Evolutionary conservation across 2,113 vertebrate species (phyloP), one percentile per base, ranked within the genome.

Genomic region (Coregonus clupeaformis): DNA sequence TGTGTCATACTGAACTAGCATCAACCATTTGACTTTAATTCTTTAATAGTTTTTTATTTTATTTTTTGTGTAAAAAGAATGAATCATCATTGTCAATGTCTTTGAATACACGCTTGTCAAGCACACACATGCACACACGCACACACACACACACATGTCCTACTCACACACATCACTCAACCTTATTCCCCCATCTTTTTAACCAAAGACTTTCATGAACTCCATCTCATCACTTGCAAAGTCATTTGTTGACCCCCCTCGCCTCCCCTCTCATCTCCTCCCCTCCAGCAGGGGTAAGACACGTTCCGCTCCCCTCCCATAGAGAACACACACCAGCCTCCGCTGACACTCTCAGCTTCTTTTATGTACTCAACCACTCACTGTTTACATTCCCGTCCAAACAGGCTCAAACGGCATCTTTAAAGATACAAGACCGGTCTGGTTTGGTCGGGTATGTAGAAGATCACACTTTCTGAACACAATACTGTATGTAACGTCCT

Each of bases 301-400:
- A 82, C 71, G 49, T 80, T 55, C 78, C 30, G 79, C 77, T 64
- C 63, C 69, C 77, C 63, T 57, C 42, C 16, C 75, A 47, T 22
- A 80, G 22, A 78, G 49, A 77, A 82, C 16, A 65, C 73, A 72
- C 32, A n/a, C 62, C 60, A 64, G 20, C 9, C 32, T 36, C 36
- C 32, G 5, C 36, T 42, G 36, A 42, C 36, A 11, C 36, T 42
- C 36, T 42, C 36, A 42, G 36, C 12, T 13, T 6, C 76, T 62
- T 62, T 85, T 42, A 11, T 42, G 36, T 47, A 78, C 78, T 57
- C 66, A 11, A 7, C 6, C 36, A 5, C 30, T 29, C 16, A 36
- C n/a, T 69, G 13, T 77, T 74, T 75, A 77, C 74, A 74, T 71
- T 68, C n/a, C 52, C 36, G 69, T 75, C 80, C 86, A 89, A 87